Percentiles rank a stretch among this genome's conserved stretches.
Evolutionary conservation across 1,140 invertebrate species (phyloP).

Genomic region (Zaprionus nigranus): DNA sequence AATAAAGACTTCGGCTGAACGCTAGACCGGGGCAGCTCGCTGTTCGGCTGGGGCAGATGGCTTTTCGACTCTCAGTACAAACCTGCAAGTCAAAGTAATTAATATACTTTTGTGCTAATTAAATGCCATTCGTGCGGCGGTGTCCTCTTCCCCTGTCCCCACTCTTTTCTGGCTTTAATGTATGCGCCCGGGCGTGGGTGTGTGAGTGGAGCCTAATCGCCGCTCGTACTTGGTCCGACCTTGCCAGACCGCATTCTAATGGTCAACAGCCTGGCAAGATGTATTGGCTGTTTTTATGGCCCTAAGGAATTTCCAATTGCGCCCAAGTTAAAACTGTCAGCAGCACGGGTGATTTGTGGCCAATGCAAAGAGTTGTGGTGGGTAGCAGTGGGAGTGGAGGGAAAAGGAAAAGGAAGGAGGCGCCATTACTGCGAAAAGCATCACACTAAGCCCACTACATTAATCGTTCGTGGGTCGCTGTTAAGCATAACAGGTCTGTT

Average conservation of each 20-base stretch:
- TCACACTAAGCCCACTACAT: not conserved
- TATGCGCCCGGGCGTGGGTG: constrained; percentile 1
- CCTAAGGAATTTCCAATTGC: constrained; percentile 60
- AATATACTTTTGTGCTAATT: constrained; percentile 67
- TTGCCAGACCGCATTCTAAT: constrained; percentile 44
- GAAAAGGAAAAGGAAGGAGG: not conserved
- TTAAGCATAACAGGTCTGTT: not conserved
- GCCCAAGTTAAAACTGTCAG: constrained; percentile 56
- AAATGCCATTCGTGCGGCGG: constrained; percentile 53
- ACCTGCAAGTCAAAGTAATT: constrained; percentile 61
- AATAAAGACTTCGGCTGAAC: no score
- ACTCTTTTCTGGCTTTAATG: constrained; percentile 14
- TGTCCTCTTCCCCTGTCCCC: not conserved
- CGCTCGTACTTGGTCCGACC: constrained; percentile 20
- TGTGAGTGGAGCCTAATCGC: constrained; percentile 30
- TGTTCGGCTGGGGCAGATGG: no score
- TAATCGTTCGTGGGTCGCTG: not conserved
- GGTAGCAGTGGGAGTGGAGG: not conserved
- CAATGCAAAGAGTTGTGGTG: not conserved
- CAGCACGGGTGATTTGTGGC: constrained; percentile 56
- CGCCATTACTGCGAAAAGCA: constrained; percentile 5
- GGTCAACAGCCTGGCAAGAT: constrained; percentile 36
- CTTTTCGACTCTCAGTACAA: no score
- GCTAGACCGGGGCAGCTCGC: no score
- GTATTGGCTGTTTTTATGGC: constrained; percentile 52